Evolutionary conservation across 2,113 vertebrate genomes (phyloP), one percentile per base, ranked within the genome.

Genomic region (Protomyctophum bolini): DNA sequence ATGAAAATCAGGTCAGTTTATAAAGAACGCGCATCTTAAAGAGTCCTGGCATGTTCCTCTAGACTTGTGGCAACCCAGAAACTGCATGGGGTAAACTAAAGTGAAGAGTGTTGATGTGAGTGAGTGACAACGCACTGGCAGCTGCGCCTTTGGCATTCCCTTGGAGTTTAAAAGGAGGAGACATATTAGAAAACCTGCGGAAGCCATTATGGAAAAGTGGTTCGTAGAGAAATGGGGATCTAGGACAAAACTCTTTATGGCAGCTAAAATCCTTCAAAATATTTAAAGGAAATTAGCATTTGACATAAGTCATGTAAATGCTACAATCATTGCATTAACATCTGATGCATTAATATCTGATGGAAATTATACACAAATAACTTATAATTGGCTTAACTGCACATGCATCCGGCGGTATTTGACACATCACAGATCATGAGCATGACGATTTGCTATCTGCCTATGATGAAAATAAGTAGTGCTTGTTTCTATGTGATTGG

Each of bases 291-390:
- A 73, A 63, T 14, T 8, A 72, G 49, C 63, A 49, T 10, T 21
- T 63, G 66, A 61, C n/a, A 75, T 28, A 8, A 59, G 48, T 72
- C 77, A 66, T 11, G 60, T 55, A 79, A 21, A 83, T 59, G 15
- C 58, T 64, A 70, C 46, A 60, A 28, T 75, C 58, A 63, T 33
- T 10, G 33, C 33, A 41, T 41, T 41, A 59, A 80, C 9, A 33
- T 75, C 33, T 6, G 75, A 78, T 77, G n/a, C 72, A 87, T 82
- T 83, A 54, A 68, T 72, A 74, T 79, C 15, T 62, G 67, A 77
- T 79, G 72, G 55, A 83, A 85, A 87, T 87, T 81, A 70, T 0
- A 77, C 59, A 64, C 59, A 48, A 83, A 84, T 83, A 54, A 62
- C 66, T 70, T 45, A 15, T 78, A 86, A 84, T 83, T 80, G 63